Evolutionary conservation across 2,113 vertebrate species (phyloP).

Genomic region (Brachyistius frenatus): DNA sequence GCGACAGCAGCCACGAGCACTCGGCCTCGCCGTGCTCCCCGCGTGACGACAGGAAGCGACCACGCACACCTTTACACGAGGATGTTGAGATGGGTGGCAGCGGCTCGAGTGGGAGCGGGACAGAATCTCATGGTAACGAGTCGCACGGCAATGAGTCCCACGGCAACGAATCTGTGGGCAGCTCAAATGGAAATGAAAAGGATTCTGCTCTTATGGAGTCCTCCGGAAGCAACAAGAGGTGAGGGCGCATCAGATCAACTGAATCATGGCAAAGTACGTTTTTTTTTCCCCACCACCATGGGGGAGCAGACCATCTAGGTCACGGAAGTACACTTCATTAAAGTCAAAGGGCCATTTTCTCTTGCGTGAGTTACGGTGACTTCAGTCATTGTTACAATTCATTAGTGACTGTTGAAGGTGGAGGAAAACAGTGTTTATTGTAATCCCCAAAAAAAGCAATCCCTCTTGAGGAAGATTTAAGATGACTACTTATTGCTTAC

Average conservation of each 20-base stretch:
- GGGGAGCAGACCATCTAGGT: constrained; percentile 50
- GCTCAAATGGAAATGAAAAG: constrained; percentile 85
- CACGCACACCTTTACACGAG: constrained; percentile 81
- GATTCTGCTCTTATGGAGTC: constrained; percentile 87
- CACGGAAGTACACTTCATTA: constrained; percentile 60
- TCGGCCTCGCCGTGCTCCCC: constrained; percentile 41
- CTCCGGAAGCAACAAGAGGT: constrained; percentile 88
- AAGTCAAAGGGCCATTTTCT: constrained; percentile 41
- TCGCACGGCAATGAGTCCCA: constrained; percentile 86
- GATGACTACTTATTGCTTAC: neutral
- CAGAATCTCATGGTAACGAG: constrained; percentile 88
- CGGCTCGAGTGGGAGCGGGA: constrained; percentile 88
- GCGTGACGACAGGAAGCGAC: constrained; percentile 67
- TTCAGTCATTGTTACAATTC: constrained; percentile 31
- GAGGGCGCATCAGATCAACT: constrained; percentile 33
- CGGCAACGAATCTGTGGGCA: constrained; percentile 85
- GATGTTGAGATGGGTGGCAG: constrained; percentile 91
- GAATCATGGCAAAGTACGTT: neutral
- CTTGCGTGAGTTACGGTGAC: constrained; percentile 30
- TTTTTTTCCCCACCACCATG: neutral
- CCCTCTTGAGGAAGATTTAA: neutral
- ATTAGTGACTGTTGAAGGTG: neutral
- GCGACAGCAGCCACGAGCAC: constrained; percentile 83
- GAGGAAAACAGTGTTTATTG: neutral
- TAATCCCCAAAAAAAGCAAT: neutral